Percentiles rank a stretch among this genome's conserved stretches.
Evolutionary conservation across 2,888 invertebrate genomes (phyloP).

Genomic region (Rutpela maculata): DNA sequence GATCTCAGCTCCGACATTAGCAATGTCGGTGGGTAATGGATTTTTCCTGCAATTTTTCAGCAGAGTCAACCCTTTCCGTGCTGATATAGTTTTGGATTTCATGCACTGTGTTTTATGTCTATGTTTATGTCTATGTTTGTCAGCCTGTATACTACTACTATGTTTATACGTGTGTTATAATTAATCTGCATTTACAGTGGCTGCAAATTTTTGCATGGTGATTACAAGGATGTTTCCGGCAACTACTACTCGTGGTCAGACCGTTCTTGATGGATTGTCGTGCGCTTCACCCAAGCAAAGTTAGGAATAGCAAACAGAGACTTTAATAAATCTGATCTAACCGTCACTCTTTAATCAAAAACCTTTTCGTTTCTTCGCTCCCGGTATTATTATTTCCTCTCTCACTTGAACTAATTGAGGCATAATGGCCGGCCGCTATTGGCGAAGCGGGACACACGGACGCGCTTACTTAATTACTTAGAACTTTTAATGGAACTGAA

Average conservation of each 20-base stretch:
- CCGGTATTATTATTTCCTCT: constrained; percentile 22
- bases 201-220: too few relatives aligned
- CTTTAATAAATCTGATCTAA: background rate
- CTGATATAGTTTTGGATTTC: too few relatives aligned
- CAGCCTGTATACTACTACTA: too few relatives aligned
- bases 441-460: constrained; percentile 25
- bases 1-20: too few relatives aligned
- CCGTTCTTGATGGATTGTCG: background rate
- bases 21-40: too few relatives aligned
- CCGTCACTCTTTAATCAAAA: constrained; percentile 24
- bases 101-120: too few relatives aligned
- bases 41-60: too few relatives aligned
- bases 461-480: constrained; percentile 41
- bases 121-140: too few relatives aligned
- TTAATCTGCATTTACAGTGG: too few relatives aligned
- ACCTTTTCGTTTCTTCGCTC: background rate
- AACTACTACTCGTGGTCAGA: background rate
- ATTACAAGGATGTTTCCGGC: too few relatives aligned
- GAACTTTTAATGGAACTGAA: constrained; percentile 46
- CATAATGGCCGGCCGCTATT: constrained; percentile 29
- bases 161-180: too few relatives aligned
- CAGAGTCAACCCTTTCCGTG: too few relatives aligned
- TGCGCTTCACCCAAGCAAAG: background rate
- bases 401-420: constrained; percentile 29
- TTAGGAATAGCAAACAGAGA: background rate